Base-by-base conservation (phyloP, 1,140 invertebrate species). In the Teleopsis dalmanni region DNA sequence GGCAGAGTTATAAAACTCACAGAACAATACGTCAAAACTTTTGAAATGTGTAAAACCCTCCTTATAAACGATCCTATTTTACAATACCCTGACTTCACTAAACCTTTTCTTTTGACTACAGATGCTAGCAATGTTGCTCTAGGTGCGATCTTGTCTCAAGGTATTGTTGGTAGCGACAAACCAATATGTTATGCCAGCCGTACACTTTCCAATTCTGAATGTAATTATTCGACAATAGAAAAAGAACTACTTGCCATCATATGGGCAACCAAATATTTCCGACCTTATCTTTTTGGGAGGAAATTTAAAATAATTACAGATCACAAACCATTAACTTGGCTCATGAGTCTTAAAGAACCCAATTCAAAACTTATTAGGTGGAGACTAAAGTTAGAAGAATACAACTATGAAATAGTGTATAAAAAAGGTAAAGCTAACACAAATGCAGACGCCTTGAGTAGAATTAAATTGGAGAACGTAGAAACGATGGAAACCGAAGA, bases 281-380 rank as follows among this genome's bases (percentile, higher is more conserved):
- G 66, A 48, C 59, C 67, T 21, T 79, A 75, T 56, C 48, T 81
- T 4, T 72, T 68, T 45, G 72, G 72, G 10, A 59, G 42, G 26
- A 59, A 72, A 31, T 80, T 79, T 52, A 72, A 52, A 16, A 60
- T 80, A 2, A 41, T 72, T 13, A 79, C 74, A 1, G 77, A 81
- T 51, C 74, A 80, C 52, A 59, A 60, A 53, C 70, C 75, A 0
- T 52, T 79, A 16, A 58, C 52, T 22, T 79, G 73, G 71, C 50
- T 79, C 3, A 62, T 70, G 25, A 68, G 62, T 9, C 47, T 75
- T 0, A 78, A 75, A 50, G 71, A 78, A 40, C 70, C 71, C 2
- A 48, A 41, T 8, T 57, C 53, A 14, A 50, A 56, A 47, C 47
- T 70, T 2, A n/a, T 44, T 6, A 18, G 38, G 4, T 41, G 7